phyloP scores from a whole-genome alignment of 2,888 invertebrate genomes.

The Leptothorax acervorum region DNA sequence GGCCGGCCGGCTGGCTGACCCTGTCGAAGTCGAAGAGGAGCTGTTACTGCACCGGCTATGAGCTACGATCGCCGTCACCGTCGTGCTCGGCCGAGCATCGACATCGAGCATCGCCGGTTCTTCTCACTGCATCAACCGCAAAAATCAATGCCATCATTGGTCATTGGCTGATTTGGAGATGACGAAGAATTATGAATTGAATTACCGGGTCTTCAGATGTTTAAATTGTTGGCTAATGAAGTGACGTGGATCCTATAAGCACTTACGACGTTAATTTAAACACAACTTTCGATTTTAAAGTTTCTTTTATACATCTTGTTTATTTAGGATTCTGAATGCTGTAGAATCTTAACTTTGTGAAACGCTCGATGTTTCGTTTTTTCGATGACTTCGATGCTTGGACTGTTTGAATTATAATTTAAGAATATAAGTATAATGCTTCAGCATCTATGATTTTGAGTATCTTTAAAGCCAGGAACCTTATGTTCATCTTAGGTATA shows the following conservation, averaged over 20 bases:
- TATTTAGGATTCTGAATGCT: neutral
- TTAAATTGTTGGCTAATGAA: neutral
- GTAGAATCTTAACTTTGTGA: neutral
- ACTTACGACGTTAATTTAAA: neutral
- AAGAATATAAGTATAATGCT: neutral
- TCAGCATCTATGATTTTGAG: neutral
- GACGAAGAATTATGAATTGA: neutral
- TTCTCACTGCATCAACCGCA: conserved; percentile 6
- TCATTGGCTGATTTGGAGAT: neutral
- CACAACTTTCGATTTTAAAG: neutral
- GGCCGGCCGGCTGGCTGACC: conserved; percentile 38
- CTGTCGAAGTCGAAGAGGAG: conserved; percentile 43
- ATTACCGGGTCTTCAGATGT: neutral
- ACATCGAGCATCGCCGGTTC: neutral
- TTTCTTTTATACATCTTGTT: neutral
- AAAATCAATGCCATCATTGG: neutral
- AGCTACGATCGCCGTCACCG: conserved; percentile 34
- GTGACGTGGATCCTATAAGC: neutral
- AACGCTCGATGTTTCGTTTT: neutral
- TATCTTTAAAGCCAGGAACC: neutral
- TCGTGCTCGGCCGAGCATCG: conserved; percentile 41
- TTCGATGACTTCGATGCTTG: neutral
- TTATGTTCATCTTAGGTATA: neutral
- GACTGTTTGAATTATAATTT: neutral
- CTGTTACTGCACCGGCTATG: conserved; percentile 22